Conservation (phyloP, 2,113 vertebrate species). For the Hemibates koningsi region DNA sequence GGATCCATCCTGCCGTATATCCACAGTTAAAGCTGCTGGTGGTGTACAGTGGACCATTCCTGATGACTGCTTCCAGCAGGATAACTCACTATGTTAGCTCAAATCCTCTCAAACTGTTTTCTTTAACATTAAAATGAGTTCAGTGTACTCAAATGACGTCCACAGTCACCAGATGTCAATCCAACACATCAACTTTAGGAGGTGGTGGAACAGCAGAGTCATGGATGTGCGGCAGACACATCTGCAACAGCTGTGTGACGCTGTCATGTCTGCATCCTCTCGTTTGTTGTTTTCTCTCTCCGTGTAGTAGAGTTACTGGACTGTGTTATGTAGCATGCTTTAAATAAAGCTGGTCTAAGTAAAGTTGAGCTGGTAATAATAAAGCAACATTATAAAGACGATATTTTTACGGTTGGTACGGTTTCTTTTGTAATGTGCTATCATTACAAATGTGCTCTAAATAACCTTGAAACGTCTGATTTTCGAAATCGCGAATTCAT, state of each 20-base stretch:
- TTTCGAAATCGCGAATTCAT: background rate
- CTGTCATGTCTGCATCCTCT: rapidly evolving
- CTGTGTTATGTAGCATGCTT: background rate
- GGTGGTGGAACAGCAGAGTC: no score
- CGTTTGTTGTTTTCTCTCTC: background rate
- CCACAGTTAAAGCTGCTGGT: rapidly evolving
- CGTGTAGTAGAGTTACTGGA: background rate
- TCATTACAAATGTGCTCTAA: background rate
- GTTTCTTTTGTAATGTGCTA: background rate
- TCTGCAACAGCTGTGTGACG: background rate
- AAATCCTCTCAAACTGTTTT: rapidly evolving
- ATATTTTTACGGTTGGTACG: background rate
- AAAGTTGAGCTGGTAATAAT: background rate
- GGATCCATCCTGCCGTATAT: rapidly evolving
- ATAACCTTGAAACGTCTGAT: background rate
- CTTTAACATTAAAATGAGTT: rapidly evolving
- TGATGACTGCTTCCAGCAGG: background rate
- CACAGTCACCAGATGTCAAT: rapidly evolving
- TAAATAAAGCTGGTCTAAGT: background rate
- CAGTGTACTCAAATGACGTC: background rate
- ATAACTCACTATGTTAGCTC: background rate
- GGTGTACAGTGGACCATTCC: background rate
- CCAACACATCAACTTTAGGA: background rate
- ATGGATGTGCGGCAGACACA: background rate
- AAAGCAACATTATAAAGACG: background rate